Evolutionary conservation across 2,797 vertebrate species (phyloP).

Genomic region (Mallotus villosus): DNA sequence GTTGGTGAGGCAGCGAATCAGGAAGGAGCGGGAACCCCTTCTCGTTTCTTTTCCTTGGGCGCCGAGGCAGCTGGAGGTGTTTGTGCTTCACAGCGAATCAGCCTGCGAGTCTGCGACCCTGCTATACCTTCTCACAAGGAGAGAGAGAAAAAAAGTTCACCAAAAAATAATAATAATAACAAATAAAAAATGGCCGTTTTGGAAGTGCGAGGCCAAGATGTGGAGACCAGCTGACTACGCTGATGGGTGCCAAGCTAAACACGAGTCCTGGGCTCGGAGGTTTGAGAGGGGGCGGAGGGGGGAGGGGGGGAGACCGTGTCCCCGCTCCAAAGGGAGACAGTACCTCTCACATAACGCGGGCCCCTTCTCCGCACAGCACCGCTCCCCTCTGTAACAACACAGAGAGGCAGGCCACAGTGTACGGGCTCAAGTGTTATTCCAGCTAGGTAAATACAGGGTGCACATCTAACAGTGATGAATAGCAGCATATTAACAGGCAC

Average conservation of each 20-base stretch:
- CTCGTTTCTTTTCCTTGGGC: slow-evolving; percentile 27
- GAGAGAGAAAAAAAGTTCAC: slow-evolving; percentile 20
- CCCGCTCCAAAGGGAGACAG: slow-evolving; percentile 50
- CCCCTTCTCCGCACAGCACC: slow-evolving; percentile 44
- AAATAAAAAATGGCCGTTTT: slow-evolving; percentile 13
- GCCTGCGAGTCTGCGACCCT: slow-evolving; percentile 21
- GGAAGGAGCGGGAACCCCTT: slow-evolving; percentile 29
- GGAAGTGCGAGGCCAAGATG: slow-evolving; percentile 52
- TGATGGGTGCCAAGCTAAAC: slow-evolving; percentile 63
- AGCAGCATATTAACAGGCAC: slow-evolving; percentile 59
- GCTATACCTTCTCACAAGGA: slow-evolving; percentile 33
- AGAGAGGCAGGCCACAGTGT: slow-evolving; percentile 34
- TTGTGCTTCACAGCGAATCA: slow-evolving; percentile 26
- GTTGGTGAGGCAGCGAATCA: not conserved
- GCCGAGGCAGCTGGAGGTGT: slow-evolving; percentile 26
- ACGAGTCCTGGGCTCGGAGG: slow-evolving; percentile 44
- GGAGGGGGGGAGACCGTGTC: slow-evolving; percentile 37
- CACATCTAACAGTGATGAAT: slow-evolving; percentile 54
- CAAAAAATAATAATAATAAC: not conserved
- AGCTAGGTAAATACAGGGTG: slow-evolving; percentile 71
- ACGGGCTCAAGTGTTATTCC: slow-evolving; percentile 65
- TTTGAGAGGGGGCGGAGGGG: slow-evolving; percentile 26
- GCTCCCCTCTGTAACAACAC: slow-evolving; percentile 57
- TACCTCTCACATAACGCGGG: slow-evolving; percentile 57
- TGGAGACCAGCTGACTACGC: slow-evolving; percentile 63